phyloP scores from a whole-genome alignment of 2,888 invertebrate species.

The Apeira syringaria region DNA sequence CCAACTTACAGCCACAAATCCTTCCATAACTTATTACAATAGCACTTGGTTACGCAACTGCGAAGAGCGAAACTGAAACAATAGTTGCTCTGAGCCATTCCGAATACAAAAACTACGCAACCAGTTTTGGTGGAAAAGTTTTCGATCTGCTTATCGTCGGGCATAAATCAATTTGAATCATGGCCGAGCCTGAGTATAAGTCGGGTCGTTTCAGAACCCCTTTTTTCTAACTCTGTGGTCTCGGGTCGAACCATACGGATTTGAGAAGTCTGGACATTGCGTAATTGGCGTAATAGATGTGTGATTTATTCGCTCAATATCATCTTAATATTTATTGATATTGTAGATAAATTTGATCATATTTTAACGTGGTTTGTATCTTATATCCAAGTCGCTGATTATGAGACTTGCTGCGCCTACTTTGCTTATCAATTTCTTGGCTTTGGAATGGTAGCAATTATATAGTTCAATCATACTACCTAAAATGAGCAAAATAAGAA shows the following conservation, averaged over 20 bases:
- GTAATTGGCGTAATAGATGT: constrained; percentile 79
- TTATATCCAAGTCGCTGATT: constrained; percentile 17
- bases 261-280: constrained; percentile 69
- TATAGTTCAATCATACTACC: too few species aligned
- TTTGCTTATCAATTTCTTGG: too few species aligned
- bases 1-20: constrained; percentile 66
- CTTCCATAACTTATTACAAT: constrained; percentile 71
- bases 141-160: constrained; percentile 69
- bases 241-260: constrained; percentile 53
- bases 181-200: constrained; percentile 56
- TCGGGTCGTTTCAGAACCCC: constrained; percentile 65
- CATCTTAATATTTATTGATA: constrained; percentile 21
- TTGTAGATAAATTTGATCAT: constrained; percentile 8
- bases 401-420: neutral
- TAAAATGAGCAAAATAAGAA: too few species aligned
- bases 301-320: constrained; percentile 60
- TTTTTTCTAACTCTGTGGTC: constrained; percentile 64
- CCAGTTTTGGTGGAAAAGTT: constrained; percentile 46
- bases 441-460: too few species aligned
- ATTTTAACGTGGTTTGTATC: constrained; percentile 25
- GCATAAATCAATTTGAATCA: constrained; percentile 80
- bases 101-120: constrained; percentile 24
- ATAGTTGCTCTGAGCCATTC: constrained; percentile 52
- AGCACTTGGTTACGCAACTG: constrained; percentile 49
- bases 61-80: constrained; percentile 58